These are phyloP conservation scores for Alsophila aescularia DNA, from an alignment of 2,888 invertebrate genomes.

Conservation along the genomic window DNA sequence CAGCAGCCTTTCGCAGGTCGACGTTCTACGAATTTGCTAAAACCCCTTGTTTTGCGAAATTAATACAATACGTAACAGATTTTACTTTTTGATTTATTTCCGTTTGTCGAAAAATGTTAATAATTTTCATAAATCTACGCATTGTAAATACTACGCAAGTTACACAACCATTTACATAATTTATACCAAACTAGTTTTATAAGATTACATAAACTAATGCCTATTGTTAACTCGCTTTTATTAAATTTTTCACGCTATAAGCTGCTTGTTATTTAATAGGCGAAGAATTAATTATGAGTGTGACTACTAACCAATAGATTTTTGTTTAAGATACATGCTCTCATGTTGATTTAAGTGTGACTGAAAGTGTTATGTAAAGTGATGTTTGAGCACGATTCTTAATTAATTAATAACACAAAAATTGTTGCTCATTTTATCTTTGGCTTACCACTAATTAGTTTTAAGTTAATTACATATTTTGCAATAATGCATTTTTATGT, in stretches of 20 bases:
- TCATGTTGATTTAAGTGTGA: constrained; percentile 1
- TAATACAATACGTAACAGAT: constrained; percentile 3
- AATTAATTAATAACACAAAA: not conserved
- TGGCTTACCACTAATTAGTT: constrained; percentile 6
- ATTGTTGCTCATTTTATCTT: not conserved
- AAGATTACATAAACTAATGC: constrained; percentile 33
- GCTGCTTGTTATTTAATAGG: constrained; percentile 4
- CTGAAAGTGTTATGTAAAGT: constrained; percentile 2
- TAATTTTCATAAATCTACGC: constrained; percentile 24
- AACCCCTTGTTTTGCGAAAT: not conserved
- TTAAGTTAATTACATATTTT: constrained; percentile 5
- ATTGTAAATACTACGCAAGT: constrained; percentile 13
- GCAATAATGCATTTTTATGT: constrained; percentile 10
- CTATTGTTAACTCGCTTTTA: constrained; percentile 31
- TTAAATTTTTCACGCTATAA: constrained; percentile 16
- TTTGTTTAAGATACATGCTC: not conserved
- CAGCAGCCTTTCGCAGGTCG: not conserved
- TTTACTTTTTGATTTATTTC: constrained; percentile 6
- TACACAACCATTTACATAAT: constrained; percentile 43
- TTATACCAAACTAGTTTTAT: constrained; percentile 28
- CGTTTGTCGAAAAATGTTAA: constrained; percentile 6
- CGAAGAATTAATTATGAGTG: constrained; percentile 3
- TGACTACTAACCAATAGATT: constrained; percentile 1
- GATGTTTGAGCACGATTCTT: constrained; percentile 8
- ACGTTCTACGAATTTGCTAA: not conserved